These are phyloP conservation scores for Drosophila sp. DNA, from an alignment of 1,140 invertebrate species.

Conservation along the genomic window DNA sequence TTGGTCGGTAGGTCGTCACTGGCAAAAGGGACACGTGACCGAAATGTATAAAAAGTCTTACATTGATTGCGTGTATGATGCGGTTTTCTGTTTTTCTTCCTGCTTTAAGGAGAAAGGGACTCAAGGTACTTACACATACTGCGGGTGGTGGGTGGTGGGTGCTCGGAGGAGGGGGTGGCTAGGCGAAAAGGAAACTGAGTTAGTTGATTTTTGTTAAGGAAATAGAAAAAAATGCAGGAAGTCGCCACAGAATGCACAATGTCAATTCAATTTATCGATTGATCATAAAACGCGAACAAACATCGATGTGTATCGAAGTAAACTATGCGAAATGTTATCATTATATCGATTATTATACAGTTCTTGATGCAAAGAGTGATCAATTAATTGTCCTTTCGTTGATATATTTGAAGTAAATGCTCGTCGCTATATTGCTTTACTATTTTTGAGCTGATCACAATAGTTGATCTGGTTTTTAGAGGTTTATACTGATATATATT, in stretches of 20 bases:
- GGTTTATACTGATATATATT: too few species aligned
- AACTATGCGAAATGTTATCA: too few species aligned
- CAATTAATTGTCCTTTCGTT: too few species aligned
- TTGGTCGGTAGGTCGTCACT: not conserved
- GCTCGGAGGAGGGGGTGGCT: not conserved
- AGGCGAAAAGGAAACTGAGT: not conserved
- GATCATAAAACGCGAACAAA: not conserved
- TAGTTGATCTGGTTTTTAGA: too few species aligned
- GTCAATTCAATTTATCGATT: not conserved
- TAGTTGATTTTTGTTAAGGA: not conserved
- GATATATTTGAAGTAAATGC: too few species aligned
- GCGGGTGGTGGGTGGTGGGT: not conserved
- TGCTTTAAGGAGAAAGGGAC: not conserved
- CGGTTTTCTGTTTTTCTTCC: not conserved
- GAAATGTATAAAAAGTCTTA: constrained; percentile 66
- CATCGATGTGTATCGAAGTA: not conserved
- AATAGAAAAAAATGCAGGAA: not conserved
- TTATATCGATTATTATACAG: too few species aligned
- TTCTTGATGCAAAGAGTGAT: too few species aligned
- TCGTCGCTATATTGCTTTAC: too few species aligned
- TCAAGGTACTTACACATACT: constrained; percentile 1
- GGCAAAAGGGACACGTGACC: constrained; percentile 55
- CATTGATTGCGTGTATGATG: constrained; percentile 62
- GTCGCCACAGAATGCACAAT: too few species aligned
- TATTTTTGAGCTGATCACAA: too few species aligned